Conservation (phyloP, 1,140 invertebrate species). For the Atta cephalotes region DNA sequence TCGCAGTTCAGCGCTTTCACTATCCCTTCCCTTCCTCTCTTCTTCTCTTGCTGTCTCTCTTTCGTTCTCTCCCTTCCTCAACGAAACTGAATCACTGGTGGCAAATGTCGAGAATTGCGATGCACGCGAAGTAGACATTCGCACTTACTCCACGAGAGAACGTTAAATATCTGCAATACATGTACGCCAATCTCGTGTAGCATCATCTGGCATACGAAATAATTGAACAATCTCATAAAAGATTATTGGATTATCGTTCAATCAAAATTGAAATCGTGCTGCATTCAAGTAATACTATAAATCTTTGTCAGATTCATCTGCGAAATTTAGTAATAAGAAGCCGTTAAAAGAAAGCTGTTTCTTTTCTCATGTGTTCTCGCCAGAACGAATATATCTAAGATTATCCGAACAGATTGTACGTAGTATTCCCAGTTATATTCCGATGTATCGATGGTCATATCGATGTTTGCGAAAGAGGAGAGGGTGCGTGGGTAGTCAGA, state of each 20-base stretch:
- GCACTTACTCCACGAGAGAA: conserved; percentile 53
- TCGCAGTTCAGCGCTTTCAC: conserved; percentile 50
- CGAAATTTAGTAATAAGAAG: not conserved
- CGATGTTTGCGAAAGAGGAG: conserved; percentile 76
- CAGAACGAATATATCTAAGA: conserved; percentile 27
- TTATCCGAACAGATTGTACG: conserved; percentile 69
- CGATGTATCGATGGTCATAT: conserved; percentile 81
- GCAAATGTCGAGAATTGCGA: conserved; percentile 71
- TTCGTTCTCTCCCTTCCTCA: not conserved
- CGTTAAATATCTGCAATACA: conserved; percentile 25
- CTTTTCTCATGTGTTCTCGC: not conserved
- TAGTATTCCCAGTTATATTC: conserved; percentile 77
- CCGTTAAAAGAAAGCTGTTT: not conserved
- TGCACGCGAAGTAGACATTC: conserved; percentile 69
- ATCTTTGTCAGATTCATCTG: not conserved
- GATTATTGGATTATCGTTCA: not conserved
- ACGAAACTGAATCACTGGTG: conserved; percentile 72
- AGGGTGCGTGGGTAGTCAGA: conserved; percentile 45
- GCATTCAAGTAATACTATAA: not conserved
- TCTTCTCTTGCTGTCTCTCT: conserved; percentile 1
- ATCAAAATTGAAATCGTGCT: not conserved
- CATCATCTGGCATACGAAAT: not conserved
- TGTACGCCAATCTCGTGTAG: not conserved
- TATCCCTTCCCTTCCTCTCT: conserved; percentile 18
- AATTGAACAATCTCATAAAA: not conserved